phyloP scores from a whole-genome alignment of 2,113 vertebrate genomes.

The Bujurquina vittata region DNA sequence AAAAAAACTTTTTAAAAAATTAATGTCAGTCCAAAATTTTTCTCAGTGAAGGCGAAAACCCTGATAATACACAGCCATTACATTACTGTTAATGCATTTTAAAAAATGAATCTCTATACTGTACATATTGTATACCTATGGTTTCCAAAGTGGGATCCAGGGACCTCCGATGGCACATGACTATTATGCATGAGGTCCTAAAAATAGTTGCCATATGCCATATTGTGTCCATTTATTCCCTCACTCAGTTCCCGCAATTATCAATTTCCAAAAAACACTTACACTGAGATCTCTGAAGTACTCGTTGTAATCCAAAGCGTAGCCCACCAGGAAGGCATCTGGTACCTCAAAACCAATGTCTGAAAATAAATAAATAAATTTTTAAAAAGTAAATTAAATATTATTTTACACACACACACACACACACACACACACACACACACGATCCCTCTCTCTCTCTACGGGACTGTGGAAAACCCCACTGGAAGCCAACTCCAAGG shows the following conservation, averaged over 20 bases:
- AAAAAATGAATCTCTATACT: no score
- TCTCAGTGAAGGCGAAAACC: not conserved
- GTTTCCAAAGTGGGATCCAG: no score
- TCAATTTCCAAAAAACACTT: slow-evolving; percentile 57
- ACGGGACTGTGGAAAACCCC: not conserved
- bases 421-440: no score
- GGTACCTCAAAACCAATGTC: slow-evolving; percentile 87
- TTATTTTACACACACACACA: no score
- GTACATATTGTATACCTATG: no score
- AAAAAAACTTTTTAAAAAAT: not conserved
- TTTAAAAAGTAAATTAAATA: no score
- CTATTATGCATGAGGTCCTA: not conserved
- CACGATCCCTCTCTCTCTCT: no score
- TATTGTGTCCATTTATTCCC: no score
- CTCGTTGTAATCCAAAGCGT: slow-evolving; percentile 86
- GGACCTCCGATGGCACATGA: no score
- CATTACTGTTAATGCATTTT: no score
- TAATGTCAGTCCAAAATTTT: not conserved
- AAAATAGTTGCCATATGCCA: not conserved
- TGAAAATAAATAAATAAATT: slow-evolving; percentile 23
- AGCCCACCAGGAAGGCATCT: slow-evolving; percentile 84
- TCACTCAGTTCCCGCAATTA: no score
- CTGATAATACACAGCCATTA: not conserved
- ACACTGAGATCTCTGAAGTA: slow-evolving; percentile 87
- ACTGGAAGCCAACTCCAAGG: not conserved